Conservation (phyloP, 2,113 vertebrate species). For the Archocentrus centrarchus region DNA sequence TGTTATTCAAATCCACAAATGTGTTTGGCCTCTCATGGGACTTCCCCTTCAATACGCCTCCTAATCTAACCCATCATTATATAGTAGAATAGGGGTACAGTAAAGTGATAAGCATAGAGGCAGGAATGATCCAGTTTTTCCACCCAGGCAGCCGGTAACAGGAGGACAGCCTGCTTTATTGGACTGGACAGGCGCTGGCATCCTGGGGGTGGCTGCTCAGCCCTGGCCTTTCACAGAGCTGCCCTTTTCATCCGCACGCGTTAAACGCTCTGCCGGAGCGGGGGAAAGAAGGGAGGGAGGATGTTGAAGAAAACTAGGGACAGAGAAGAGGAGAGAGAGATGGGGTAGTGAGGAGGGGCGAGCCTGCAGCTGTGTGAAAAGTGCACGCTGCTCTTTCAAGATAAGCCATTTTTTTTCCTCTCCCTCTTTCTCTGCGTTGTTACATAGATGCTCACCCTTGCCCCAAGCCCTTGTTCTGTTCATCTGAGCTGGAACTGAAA, state of each 20-base stretch:
- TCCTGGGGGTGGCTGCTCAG: conserved; percentile 75
- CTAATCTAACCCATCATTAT: conserved; percentile 14
- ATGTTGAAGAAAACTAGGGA: conserved; percentile 38
- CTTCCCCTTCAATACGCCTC: conserved; percentile 17
- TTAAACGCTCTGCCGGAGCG: conserved; percentile 78
- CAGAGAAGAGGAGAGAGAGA: conserved; percentile 56
- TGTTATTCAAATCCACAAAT: conserved; percentile 39
- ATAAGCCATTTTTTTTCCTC: conserved; percentile 77
- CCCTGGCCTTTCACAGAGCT: conserved; percentile 80
- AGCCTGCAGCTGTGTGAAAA: conserved; percentile 81
- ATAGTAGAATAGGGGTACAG: conserved; percentile 28
- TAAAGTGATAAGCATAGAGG: conserved; percentile 43
- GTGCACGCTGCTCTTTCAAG: conserved; percentile 80
- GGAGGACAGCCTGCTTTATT: conserved; percentile 84
- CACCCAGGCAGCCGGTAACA: conserved; percentile 58
- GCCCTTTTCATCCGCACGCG: conserved; percentile 82
- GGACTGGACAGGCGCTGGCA: conserved; percentile 85
- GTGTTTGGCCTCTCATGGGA: neutral
- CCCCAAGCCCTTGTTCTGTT: conserved; percentile 70
- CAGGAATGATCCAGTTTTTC: conserved; percentile 61
- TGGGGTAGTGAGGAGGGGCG: conserved; percentile 52
- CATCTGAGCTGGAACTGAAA: conserved; percentile 70
- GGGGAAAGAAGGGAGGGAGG: conserved; percentile 52
- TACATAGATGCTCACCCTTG: conserved; percentile 68
- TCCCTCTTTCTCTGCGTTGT: conserved; percentile 48